Conservation (phyloP, 2,797 vertebrate species). For the Paratrypauchen microcephalus region DNA sequence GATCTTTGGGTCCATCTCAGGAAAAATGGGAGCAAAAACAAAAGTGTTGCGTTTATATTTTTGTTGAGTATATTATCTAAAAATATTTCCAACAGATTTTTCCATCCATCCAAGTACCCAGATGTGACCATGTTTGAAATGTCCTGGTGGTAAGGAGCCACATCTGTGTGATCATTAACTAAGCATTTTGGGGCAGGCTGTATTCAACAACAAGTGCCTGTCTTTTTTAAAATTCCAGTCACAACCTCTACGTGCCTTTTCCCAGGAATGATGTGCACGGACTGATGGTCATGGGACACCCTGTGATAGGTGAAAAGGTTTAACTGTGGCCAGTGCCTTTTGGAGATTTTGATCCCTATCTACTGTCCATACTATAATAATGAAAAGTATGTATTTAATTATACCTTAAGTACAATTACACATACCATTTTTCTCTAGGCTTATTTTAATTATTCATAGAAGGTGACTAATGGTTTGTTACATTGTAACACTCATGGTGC, state of each 20-base stretch:
- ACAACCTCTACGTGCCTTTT: constrained; percentile 75
- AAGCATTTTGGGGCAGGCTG: constrained; percentile 44
- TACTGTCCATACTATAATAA: neutral
- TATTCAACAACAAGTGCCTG: constrained; percentile 46
- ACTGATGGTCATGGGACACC: constrained; percentile 50
- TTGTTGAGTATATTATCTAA: neutral
- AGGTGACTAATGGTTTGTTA: constrained; percentile 49
- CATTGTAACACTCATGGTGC: constrained; percentile 66
- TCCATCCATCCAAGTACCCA: neutral
- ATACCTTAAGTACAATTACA: neutral
- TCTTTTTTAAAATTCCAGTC: constrained; percentile 78
- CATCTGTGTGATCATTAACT: constrained; percentile 72
- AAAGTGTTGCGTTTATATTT: no score
- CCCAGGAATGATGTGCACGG: constrained; percentile 60
- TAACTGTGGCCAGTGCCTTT: constrained; percentile 39
- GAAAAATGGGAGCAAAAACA: no score
- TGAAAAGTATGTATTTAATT: neutral
- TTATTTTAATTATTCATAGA: constrained; percentile 69
- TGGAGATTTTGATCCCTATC: constrained; percentile 36
- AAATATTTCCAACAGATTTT: neutral
- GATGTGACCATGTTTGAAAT: constrained; percentile 22
- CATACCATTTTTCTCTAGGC: neutral
- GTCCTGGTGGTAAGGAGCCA: constrained; percentile 22
- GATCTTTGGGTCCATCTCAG: no score
- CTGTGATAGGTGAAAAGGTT: constrained; percentile 39